These are phyloP conservation scores for Scolopax rusticola DNA, from an alignment of 2,797 vertebrate genomes.

Conservation along the genomic window DNA sequence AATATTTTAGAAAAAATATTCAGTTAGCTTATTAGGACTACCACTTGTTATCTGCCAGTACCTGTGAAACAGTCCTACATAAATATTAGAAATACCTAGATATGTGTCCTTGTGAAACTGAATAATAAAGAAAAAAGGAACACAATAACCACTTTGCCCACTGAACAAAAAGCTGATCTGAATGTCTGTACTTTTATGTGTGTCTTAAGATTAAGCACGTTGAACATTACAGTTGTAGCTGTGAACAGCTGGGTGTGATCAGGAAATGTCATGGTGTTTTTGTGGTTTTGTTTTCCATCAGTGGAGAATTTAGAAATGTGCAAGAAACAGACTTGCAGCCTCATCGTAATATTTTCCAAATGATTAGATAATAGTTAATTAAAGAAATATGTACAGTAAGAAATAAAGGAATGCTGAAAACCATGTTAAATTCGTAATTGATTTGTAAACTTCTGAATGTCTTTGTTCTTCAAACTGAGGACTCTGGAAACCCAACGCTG, in stretches of 20 bases:
- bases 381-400: not conserved
- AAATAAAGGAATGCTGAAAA: not conserved
- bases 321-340: not conserved
- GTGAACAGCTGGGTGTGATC: not conserved
- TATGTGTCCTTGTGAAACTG: not conserved
- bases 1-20: slow-evolving; percentile 7
- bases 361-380: not conserved
- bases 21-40: not conserved
- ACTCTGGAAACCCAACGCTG: not conserved
- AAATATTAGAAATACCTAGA: not conserved
- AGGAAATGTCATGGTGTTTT: not conserved
- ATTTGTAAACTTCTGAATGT: not conserved
- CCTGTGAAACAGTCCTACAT: not conserved
- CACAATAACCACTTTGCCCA: not conserved
- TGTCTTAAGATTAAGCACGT: not conserved
- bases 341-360: not conserved
- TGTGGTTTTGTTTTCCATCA: not conserved
- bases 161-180: not conserved
- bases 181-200: not conserved
- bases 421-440: not conserved
- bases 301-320: not conserved
- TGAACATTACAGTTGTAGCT: not conserved
- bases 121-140: not conserved
- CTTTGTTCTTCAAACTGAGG: not conserved
- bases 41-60: not conserved